Evolutionary conservation across 1,140 invertebrate species (phyloP), one percentile per base, ranked within the genome.

Genomic region (Cotesia chilonis): DNA sequence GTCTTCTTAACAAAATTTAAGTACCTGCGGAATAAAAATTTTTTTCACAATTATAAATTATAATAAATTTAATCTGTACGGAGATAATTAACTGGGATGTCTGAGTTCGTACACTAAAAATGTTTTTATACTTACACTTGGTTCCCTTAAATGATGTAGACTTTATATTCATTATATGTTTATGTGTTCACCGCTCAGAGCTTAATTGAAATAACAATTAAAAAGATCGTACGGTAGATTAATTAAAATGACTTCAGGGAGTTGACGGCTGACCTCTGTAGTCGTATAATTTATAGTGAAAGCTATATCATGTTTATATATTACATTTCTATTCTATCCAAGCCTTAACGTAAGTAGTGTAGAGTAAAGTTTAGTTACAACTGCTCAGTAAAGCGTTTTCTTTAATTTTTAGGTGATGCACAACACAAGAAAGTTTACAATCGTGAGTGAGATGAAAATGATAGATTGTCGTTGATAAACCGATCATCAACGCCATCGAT

Each of bases 401-500:
- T 28, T 28, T 6, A 12, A 63, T 63, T 12, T 41, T 38, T 37
- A 6, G 37, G 7, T 20, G 9, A 9, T 60, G 9, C 28, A 28
- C 28, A n/a, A 38, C 10, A 63, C 37, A 12, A 38, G 35, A 37
- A 36, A 6, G 54, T 63, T 28, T 28, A 28, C 28, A 10, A 12
- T 63, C 4, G 10, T 28, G 35, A 28, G 10, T 36, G 59, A 61
- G 14, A 37, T 63, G 37, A 36, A 63, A 41, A 63, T 63, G 60
- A 63, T 63, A 41, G 60, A 14, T 38, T 37, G 9, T 37, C 9
- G 9, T 6, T 6, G 17, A 36, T 63, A 63, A 37, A 36, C 35
- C 60, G 38, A 36, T 14, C 37, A 63, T 63, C 60, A 63, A 63
- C 60, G 35, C 60, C 35, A 63, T 63, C 35, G 60, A 63, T 63